Base-by-base conservation (phyloP, 2,797 vertebrate species). In the Siniperca scherzeri region DNA sequence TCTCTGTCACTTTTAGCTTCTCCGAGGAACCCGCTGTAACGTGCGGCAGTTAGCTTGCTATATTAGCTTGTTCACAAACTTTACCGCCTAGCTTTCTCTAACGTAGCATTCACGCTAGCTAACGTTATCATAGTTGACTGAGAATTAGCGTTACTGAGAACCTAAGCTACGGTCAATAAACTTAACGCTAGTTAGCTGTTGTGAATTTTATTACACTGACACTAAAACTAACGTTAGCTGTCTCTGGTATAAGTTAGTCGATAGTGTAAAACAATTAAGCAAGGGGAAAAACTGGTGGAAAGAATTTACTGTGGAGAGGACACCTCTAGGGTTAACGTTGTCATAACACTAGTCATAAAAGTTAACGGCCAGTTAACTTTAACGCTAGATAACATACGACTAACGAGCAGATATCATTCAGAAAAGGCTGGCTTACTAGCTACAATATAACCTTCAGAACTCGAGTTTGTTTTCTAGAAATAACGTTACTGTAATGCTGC, bases 21-120 rank as follows among this genome's bases (percentile, higher is more conserved):
- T 21, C 5, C 2, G n/a, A 36, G 7, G 12, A 50, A 2, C 3
- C 7, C 0, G 17, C 13, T 25, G 7, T 33, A 10, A 5, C 36
- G 1, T 3, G 25, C 16, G 16, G 5, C 6, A 16, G 62, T 25
- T 74, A 19, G n/a, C 61, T 25, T 16, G 14, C 8, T 40, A 2
- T 2, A 17, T 12, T 33, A 56, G 55, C 78, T 50, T n/a, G 55
- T 42, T 65, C 1, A 7, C 21, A 10, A 74, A 83, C 68, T 79
- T 87, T 17, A 0, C 66, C 17, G 70, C 2, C 30, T 52, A 60
- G 60, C 59, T n/a, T 56, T 8, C 59, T 25, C 10, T 13, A 6
- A 33, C 10, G 13, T 65, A 75, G 69, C 69, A 4, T 27, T 14
- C 7, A 48, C 3, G 70, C 48, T 42, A 57, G 16, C 77, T 56